Conservation (phyloP, 2,113 vertebrate genomes). For the Elephas maximus region DNA sequence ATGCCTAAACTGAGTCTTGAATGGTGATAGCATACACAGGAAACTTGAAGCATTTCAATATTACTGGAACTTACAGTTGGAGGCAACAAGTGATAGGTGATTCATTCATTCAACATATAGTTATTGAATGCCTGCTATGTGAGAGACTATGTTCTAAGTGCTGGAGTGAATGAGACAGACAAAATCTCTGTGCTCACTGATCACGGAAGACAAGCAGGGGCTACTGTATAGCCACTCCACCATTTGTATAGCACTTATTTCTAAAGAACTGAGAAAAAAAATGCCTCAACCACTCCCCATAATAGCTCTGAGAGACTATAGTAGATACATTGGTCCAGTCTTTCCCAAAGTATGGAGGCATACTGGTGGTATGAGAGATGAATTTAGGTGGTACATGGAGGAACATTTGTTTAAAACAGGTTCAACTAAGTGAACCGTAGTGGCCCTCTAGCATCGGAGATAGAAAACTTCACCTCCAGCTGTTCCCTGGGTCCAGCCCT, state of each 20-base stretch:
- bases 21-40: neutral
- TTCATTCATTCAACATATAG: slow-evolving; percentile 23
- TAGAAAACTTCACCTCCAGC: slow-evolving; percentile 38
- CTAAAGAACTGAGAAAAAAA: neutral
- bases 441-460: slow-evolving; percentile 9
- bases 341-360: neutral
- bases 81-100: slow-evolving; percentile 25
- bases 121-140: neutral
- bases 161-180: neutral
- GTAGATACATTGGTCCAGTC: neutral
- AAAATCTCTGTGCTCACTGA: neutral
- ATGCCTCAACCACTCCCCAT: neutral
- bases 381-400: slow-evolving; percentile 30
- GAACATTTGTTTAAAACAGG: neutral
- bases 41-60: slow-evolving; percentile 2
- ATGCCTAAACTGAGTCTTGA: slow-evolving; percentile 1
- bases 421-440: neutral
- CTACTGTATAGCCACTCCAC: neutral
- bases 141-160: neutral
- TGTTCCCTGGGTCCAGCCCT: neutral
- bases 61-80: slow-evolving; percentile 3
- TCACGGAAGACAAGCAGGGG: neutral
- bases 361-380: slow-evolving; percentile 15
- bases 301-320: neutral
- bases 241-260: slow-evolving; percentile 31